phyloP scores from a whole-genome alignment of 92 coral and sea anemone genomes.

The Epizoanthus scotinus region DNA sequence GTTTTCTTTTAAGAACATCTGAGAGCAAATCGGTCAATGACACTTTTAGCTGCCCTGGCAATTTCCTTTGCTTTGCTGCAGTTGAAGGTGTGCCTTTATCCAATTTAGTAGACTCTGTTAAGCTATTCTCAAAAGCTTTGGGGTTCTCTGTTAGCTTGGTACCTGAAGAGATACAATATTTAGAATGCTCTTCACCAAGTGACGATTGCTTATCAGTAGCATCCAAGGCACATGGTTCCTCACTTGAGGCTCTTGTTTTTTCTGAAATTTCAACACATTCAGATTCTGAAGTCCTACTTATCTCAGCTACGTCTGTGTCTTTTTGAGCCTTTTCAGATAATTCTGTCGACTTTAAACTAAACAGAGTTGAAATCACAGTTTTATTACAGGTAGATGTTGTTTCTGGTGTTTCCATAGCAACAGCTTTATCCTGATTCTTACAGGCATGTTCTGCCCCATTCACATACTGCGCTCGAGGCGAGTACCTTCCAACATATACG shows the following conservation, averaged over 20 bases:
- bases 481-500: neutral
- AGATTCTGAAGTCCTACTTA: neutral
- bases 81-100: neutral
- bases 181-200: neutral
- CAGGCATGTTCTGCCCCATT: neutral
- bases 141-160: neutral
- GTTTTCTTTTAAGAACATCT: neutral
- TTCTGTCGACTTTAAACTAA: neutral
- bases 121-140: neutral
- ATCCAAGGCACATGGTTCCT: neutral
- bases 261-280: neutral
- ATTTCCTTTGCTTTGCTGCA: neutral
- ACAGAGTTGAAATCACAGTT: neutral
- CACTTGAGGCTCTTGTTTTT: too few species aligned
- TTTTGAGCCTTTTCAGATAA: neutral
- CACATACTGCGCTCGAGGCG: slow-evolving; percentile 1
- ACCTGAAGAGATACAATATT: neutral
- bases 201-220: neutral
- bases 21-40: neutral
- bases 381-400: neutral
- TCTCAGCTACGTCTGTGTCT: neutral
- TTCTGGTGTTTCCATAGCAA: neutral
- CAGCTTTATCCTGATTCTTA: neutral
- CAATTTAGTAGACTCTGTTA: neutral
- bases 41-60: neutral